A percentile compares a stretch with the other conserved stretches of the same genome.
These are phyloP conservation scores for Ganaspis sp. DNA, from an alignment of 1,140 invertebrate genomes.

Conservation along the genomic window DNA sequence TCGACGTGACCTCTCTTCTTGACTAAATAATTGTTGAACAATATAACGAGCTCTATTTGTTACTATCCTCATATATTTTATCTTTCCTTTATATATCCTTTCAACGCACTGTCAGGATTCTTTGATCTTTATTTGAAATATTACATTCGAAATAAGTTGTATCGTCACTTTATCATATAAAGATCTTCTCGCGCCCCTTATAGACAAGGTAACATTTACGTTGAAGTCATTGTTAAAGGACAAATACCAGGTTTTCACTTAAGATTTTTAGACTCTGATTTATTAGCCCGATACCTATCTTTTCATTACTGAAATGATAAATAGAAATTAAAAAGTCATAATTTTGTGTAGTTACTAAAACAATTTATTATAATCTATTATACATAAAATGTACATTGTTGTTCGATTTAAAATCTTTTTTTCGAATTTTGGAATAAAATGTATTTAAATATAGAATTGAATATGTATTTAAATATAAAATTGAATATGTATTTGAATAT, in stretches of 20 bases:
- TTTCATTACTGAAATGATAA: background rate
- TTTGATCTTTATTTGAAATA: constrained; percentile 10
- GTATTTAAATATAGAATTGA: too few species aligned
- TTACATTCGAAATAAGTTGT: background rate
- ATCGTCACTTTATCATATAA: background rate
- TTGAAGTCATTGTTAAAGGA: background rate
- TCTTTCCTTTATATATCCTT: constrained; percentile 3
- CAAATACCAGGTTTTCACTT: background rate
- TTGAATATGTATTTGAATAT: too few species aligned
- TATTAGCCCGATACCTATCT: background rate
- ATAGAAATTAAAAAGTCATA: too few species aligned
- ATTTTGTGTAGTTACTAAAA: too few species aligned
- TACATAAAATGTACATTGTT: too few species aligned
- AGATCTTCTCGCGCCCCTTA: background rate
- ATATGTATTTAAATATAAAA: too few species aligned
- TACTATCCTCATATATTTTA: background rate
- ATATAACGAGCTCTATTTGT: constrained; percentile 16
- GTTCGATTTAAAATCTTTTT: too few species aligned
- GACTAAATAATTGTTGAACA: constrained; percentile 14
- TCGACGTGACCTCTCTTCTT: constrained; percentile 19
- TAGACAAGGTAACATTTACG: constrained; percentile 7
- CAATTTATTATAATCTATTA: too few species aligned
- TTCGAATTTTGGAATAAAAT: too few species aligned
- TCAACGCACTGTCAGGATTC: constrained; percentile 2
- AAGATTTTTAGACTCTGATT: background rate